phyloP scores from a whole-genome alignment of 2,888 invertebrate species.

The Trachelus troglodyta region DNA sequence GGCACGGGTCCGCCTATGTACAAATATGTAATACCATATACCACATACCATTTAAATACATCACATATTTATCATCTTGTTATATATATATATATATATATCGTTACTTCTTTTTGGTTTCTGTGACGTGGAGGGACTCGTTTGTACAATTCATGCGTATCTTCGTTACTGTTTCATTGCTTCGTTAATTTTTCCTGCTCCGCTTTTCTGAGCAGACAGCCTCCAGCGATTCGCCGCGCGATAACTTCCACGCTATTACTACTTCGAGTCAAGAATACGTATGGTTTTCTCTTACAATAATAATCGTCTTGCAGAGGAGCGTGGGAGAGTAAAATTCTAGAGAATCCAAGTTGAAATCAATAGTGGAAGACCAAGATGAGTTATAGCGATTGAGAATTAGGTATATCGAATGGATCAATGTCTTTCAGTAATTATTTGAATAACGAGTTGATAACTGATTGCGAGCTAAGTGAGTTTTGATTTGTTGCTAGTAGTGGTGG shows the following conservation, averaged over 20 bases:
- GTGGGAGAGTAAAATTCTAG: background rate
- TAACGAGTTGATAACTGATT: no score
- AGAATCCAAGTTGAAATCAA: background rate
- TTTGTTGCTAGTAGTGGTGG: background rate
- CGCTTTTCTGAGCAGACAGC: conserved; percentile 44
- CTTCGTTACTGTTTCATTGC: conserved; percentile 53
- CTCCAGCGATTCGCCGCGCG: conserved; percentile 50
- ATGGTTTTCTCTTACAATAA: background rate
- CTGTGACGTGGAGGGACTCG: conserved; percentile 65
- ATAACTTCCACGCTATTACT: background rate
- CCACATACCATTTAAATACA: conserved; percentile 66
- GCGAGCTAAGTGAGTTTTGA: background rate
- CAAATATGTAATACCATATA: conserved; percentile 65
- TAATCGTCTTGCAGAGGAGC: background rate
- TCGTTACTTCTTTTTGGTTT: conserved; percentile 27
- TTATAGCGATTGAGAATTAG: background rate
- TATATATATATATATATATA: conserved; percentile 50
- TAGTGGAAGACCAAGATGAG: background rate
- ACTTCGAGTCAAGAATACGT: background rate
- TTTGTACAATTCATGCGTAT: conserved; percentile 66
- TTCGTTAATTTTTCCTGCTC: conserved; percentile 51
- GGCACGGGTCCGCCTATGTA: conserved; percentile 65
- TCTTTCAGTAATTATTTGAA: background rate
- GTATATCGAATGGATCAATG: background rate
- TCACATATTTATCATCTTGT: conserved; percentile 64